A percentile compares a stretch with the other conserved stretches of the same genome.
Conservation (phyloP, 2,797 vertebrate species). For the Glyptemys insculpta region DNA sequence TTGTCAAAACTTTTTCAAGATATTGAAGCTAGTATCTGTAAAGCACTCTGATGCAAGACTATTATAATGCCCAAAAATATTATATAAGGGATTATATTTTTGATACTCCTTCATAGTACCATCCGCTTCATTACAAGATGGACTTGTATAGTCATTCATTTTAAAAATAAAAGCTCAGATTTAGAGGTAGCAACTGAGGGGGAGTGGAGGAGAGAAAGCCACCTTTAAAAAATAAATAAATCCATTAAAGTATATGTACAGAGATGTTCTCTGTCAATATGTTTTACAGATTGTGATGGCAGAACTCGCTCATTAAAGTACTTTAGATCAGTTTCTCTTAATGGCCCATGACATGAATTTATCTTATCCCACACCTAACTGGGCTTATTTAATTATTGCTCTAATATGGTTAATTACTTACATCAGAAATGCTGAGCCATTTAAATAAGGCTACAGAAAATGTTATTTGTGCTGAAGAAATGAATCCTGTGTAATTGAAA, state of each 20-base stretch:
- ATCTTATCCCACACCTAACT: neutral
- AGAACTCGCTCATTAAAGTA: neutral
- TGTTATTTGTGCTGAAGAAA: constrained; percentile 26
- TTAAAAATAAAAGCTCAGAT: neutral
- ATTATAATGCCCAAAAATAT: neutral
- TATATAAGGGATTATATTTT: neutral
- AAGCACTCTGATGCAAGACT: neutral
- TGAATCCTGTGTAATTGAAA: constrained; percentile 5
- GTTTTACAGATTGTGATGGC: neutral
- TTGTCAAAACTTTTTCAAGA: neutral
- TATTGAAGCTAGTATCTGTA: neutral
- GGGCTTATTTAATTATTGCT: neutral
- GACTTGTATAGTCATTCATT: neutral
- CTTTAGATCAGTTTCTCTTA: neutral
- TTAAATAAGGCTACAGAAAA: neutral
- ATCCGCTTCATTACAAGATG: neutral
- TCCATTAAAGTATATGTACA: neutral
- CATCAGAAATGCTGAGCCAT: neutral
- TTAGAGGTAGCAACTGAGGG: neutral
- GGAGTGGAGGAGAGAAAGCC: neutral
- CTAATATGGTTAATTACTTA: neutral
- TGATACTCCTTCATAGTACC: neutral
- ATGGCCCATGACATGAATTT: neutral
- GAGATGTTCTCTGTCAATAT: neutral
- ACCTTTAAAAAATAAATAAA: neutral